Base-by-base conservation (phyloP, 2,888 invertebrate genomes). In the Cosmorhoe ocellata region DNA sequence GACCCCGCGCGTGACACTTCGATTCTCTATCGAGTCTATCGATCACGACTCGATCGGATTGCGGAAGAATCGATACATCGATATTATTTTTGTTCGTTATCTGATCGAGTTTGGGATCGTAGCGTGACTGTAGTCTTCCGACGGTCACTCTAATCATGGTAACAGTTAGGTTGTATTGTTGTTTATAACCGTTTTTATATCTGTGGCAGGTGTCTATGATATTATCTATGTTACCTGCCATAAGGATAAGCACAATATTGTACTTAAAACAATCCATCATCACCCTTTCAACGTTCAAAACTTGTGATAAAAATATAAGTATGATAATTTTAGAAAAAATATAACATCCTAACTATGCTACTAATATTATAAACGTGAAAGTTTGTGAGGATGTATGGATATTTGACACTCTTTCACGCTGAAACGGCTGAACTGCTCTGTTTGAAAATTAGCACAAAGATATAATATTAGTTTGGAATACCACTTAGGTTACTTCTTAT, bases 1-100 rank as follows among this genome's bases (percentile, higher is more conserved):
- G 79, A 87, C 80, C 86, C 76, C 74, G 82, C 82, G 78, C 90
- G 90, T 90, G 90, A 89, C 89, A 89, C 84, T 88, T 87, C 83
- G 86, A 85, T 87, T 81, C 80, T 83, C 85, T 82, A 89, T 89
- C 87, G 89, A 89, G 80, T 83, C 85, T 82, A 89, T 89, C 87
- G 89, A 89, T 89, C 90, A 89, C 89, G 90, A 90, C 86, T 70
- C 61, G 76, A 84, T 82, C 81, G 71, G 61, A 67, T 72, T 69
- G 74, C 79, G 76, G 72, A 70, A 70, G 71, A 70, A 82, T 83
- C 82, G 82, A 70, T 76, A 81, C 76, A 73, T 73, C 73, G 77
- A 81, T 83, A 81, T n/a, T n/a, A n/a, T 82, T 84, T 84, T 82
- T 80, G 74, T 73, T 68, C 62, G 63, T 83, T 87, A 86, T 87